phyloP scores from a whole-genome alignment of 35 echinoderm and acorn worm species.

The Chiridota heheva region DNA sequence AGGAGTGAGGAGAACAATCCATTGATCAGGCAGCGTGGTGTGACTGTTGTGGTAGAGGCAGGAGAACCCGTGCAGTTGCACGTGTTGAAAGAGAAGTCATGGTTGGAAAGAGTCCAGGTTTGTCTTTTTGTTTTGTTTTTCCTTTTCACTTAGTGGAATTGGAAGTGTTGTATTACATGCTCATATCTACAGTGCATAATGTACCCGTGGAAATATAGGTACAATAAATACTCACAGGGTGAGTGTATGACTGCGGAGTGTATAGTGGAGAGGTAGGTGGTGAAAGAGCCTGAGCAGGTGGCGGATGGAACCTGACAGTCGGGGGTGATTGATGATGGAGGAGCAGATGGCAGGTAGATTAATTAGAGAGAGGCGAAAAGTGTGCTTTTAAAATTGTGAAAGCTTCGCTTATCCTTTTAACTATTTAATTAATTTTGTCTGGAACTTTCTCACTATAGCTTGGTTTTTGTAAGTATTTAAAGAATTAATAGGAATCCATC shows the following conservation, averaged over 20 bases:
- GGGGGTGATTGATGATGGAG: too few relatives aligned
- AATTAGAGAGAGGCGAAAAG: too few relatives aligned
- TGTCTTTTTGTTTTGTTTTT: not conserved
- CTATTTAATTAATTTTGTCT: too few relatives aligned
- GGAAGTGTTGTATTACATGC: not conserved
- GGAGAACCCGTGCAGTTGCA: constrained; percentile 76
- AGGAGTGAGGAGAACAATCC: constrained; percentile 85
- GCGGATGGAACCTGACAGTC: too few relatives aligned
- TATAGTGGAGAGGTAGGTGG: not conserved
- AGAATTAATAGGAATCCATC: not conserved
- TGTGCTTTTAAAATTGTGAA: too few relatives aligned
- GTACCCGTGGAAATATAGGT: not conserved
- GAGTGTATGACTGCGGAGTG: not conserved
- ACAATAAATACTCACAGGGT: not conserved
- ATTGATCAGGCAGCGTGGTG: constrained; percentile 76
- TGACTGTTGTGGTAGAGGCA: constrained; percentile 81
- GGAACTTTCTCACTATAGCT: too few relatives aligned
- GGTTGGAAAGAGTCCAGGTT: constrained; percentile 64
- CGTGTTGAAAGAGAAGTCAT: constrained; percentile 56
- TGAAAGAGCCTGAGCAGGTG: too few relatives aligned
- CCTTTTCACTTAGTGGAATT: not conserved
- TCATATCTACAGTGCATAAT: not conserved
- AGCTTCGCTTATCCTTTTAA: too few relatives aligned
- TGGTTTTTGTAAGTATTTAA: not conserved
- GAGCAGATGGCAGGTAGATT: too few relatives aligned